A percentile compares a stretch with the other conserved stretches of the same genome.
Conservation (phyloP, 1,140 invertebrate species). For the Atopsyche davidsoni region DNA sequence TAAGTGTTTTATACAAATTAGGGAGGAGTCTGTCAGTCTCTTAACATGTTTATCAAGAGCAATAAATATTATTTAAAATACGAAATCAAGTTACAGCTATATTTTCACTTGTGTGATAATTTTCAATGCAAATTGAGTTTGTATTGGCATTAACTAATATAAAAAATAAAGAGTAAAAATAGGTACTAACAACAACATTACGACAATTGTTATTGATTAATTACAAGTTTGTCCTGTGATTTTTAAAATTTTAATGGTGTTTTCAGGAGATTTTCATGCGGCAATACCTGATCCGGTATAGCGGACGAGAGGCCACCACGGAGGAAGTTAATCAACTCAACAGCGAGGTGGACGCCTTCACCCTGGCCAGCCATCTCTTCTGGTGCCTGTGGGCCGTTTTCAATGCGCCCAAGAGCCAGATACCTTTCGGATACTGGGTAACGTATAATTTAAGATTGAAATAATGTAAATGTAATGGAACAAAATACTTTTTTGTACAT, state of each 20-base stretch:
- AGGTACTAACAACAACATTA: no score
- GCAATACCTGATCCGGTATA: constrained; percentile 49
- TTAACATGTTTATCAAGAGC: no score
- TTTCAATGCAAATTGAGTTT: no score
- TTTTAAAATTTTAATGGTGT: constrained; percentile 9
- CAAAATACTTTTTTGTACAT: not conserved
- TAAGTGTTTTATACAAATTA: no score
- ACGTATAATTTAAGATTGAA: constrained; percentile 35
- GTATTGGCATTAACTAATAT: no score
- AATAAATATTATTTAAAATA: no score
- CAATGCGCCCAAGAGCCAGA: constrained; percentile 79
- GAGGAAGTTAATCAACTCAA: constrained; percentile 59
- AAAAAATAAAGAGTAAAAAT: no score
- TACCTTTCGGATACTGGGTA: constrained; percentile 94
- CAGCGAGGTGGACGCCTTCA: constrained; percentile 74
- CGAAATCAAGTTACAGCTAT: no score
- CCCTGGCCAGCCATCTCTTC: constrained; percentile 84
- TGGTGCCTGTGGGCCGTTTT: constrained; percentile 90
- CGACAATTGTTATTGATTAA: no score
- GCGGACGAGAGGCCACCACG: constrained; percentile 24
- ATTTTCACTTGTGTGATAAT: no score
- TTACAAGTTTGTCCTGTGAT: no score
- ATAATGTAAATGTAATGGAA: not conserved
- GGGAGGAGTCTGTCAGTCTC: no score
- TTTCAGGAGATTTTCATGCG: constrained; percentile 56